Base-by-base conservation (phyloP, 2,797 vertebrate genomes). In the Nannoperca australis region DNA sequence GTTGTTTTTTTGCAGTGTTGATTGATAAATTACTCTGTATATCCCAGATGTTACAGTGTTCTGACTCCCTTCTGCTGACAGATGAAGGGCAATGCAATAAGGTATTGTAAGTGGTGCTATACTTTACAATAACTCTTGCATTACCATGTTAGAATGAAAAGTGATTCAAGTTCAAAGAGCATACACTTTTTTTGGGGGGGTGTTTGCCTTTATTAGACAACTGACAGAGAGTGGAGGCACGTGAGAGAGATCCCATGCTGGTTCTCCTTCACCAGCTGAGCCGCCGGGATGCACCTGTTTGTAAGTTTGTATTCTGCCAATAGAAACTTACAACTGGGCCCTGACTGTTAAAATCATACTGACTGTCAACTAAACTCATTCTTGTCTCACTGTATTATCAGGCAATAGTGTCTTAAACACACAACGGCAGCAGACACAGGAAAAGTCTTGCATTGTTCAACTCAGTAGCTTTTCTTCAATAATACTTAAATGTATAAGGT, bases 51-150 rank as follows among this genome's bases (percentile, higher is more conserved):
- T 74, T 64, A 50, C 61, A 56, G 42, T 51, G 56, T 50, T 77
- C 64, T n/a, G 20, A 81, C 38, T 55, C 73, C 73, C 56, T 63
- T 78, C 64, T 79, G 55, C 30, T 62, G n/a, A 79, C 30, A 45
- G 38, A 66, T 50, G 67, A 79, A 76, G 69, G 70, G 60, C 4
- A 17, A 73, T 77, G 83, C 85, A 92, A 89, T 91, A 93, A 89
- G 63, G 64, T 79, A 42, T 62, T 79, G 45, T 67, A 83, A 68
- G 76, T 86, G 88, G 85, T 91, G 89, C 82, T 92, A 80, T 70
- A 74, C 51, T 78, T 81, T 73, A 83, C 70, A 75, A 73, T 80
- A 70, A 82, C 44, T 81, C 54, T 73, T 66, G 40, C 17, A 71
- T 76, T 74, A 60, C 42, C 36, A 64, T 42, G 42, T 82, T 63